Evolutionary conservation across 2,888 invertebrate species (phyloP), one percentile per base, ranked within the genome.

Genomic region (Drosophila kanekoi): DNA sequence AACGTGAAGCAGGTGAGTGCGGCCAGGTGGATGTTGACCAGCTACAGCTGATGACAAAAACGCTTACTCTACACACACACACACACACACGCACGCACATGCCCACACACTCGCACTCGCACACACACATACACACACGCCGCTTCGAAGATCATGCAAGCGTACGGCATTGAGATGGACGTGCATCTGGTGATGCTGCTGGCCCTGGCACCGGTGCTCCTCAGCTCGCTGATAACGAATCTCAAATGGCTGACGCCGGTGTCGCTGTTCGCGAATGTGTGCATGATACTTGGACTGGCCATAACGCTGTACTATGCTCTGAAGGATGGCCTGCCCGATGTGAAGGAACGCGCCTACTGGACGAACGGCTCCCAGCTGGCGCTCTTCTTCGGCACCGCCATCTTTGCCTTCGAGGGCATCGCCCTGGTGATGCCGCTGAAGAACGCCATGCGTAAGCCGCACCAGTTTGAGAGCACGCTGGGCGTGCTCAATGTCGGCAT

Each of bases 401-500:
- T 99, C 61, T 99, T 97, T 92, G 97, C 99, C 4, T 99, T 99
- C 90, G 99, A 99, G 93, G 99, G 98, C 71, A 99, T 99, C 77
- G 97, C 97, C 57, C 92, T 97, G 94, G 97, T 98, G n/a, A 93
- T 99, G 68, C 99, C 99, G 0, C 92, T 99, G 80, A 97, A 98
- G 93, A 98, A 97, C 91, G 96, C 97, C 91, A 98, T 99, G 98
- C 94, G 94, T 74, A 94, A 94, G 14, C 97, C 97, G 0, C 93
- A 94, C 60, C 93, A 95, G 75, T 98, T 99, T 92, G 95, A 95
- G 80, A 96, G 95, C 68, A 94, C 95, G 5, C 91, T 96, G 9
- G 99, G 99, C 2, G 98, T 98, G 1, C 93, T 99, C 20, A 98
- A 98, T 91, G 95, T 97, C 2, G 97, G 97, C 52, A 98, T 98